A percentile compares a stretch with the other conserved stretches of the same genome.
Evolutionary conservation across 2,888 invertebrate species (phyloP).

Genomic region (Rhopalosiphum nymphaeae): DNA sequence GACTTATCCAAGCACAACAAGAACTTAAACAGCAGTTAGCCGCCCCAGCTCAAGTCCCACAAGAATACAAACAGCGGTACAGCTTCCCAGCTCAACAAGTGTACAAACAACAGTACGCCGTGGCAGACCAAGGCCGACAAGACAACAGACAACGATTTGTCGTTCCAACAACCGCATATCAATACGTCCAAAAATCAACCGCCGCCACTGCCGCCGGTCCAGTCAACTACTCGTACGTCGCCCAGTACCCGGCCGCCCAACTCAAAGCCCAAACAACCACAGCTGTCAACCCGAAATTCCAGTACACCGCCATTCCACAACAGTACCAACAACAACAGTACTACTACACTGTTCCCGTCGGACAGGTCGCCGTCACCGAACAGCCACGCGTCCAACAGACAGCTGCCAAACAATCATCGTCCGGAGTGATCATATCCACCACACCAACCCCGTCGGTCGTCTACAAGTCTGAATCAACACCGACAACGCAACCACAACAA

Average conservation of each 20-base stretch:
- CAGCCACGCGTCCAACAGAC: conserved; percentile 51
- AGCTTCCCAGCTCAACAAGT: background rate
- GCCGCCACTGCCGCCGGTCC: background rate
- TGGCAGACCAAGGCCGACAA: background rate
- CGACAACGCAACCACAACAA: background rate
- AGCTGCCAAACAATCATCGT: conserved; percentile 25
- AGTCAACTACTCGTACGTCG: background rate
- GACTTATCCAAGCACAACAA: background rate
- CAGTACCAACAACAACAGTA: conserved; percentile 12
- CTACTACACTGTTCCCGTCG: background rate
- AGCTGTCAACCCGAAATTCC: background rate
- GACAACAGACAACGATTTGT: background rate
- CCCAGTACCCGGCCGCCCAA: conserved; percentile 33
- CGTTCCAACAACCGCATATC: background rate
- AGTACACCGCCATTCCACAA: conserved; percentile 15
- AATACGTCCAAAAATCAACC: conserved; percentile 29
- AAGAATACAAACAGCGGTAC: background rate
- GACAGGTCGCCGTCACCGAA: background rate
- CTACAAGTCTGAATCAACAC: conserved; percentile 45
- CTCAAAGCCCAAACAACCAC: background rate
- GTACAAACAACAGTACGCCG: background rate
- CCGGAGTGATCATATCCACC: conserved; percentile 43
- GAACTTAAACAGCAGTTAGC: background rate
- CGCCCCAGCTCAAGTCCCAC: background rate
- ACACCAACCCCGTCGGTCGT: conserved; percentile 31